Evolutionary conservation across 2,797 vertebrate genomes (phyloP), one percentile per base, ranked within the genome.

Genomic region (Mastacembelus armatus): DNA sequence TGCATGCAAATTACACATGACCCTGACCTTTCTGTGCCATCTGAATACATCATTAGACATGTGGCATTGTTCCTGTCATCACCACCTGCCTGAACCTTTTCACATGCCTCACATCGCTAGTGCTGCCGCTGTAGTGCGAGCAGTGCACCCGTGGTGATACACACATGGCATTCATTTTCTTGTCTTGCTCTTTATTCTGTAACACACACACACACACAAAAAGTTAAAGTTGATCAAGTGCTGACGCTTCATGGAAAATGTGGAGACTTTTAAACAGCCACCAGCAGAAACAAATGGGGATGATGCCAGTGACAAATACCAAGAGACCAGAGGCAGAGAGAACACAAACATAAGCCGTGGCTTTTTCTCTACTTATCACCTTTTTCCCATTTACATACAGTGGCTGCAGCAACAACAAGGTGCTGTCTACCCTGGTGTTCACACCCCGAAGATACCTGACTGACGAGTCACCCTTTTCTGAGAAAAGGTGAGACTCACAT

Each of bases 1-100:
- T 65, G 65, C 19, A 9, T 51, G 3, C 63, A 65, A 58, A 64
- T 29, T 18, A n/a, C n/a, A n/a, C n/a, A n/a, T n/a, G n/a, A n/a
- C 18, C 64, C 50, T 27, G 16, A 39, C 27, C 64, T 39, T 14
- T 42, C 57, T 14, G 1, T 48, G 71, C 9, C 30, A 16, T 54
- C 9, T 65, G 12, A 70, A 73, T 7, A 56, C 59, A 71, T 35
- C 68, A 14, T 54, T 42, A 49, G 47, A 33, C 36, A 22, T 45
- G 27, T 21, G 43, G 14, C 6, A 18, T 38, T 10, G 30, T 32
- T 54, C 26, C 44, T 29, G 56, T 30, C 15, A 39, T 22, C 5
- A 10, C 29, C 4, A 26, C 43, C 14, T 51, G 4, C n/a, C 14
- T 10, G 2, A 43, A 55, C 27, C 18, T 16, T 5, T 15, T 62